Conservation (phyloP, 2,888 invertebrate species). For the Latheticus oryzae region DNA sequence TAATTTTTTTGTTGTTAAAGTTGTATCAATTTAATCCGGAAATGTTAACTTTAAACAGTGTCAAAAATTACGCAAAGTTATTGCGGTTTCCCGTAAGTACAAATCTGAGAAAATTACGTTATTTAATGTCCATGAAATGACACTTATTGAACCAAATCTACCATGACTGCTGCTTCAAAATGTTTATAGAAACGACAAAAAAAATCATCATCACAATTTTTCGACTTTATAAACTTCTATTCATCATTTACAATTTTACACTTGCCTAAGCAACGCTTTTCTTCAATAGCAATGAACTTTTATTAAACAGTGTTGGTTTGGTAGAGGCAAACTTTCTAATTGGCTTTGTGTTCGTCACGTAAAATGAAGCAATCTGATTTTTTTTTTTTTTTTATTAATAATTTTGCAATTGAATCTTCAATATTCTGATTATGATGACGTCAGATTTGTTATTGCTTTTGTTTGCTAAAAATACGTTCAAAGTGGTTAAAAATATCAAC, state of each 20-base stretch:
- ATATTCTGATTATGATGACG: too few species aligned
- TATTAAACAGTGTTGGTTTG: constrained; percentile 2
- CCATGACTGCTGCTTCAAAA: too few species aligned
- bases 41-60: not conserved
- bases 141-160: constrained; percentile 3
- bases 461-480: too few species aligned
- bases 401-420: too few species aligned
- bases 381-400: too few species aligned
- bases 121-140: constrained; percentile 24
- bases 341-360: constrained; percentile 33
- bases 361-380: constrained; percentile 26
- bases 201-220: not conserved
- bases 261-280: constrained; percentile 26
- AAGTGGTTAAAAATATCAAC: too few species aligned
- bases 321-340: constrained; percentile 25
- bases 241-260: constrained; percentile 31
- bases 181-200: too few species aligned
- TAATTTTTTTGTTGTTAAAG: too few species aligned
- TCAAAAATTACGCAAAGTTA: constrained; percentile 23
- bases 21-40: not conserved
- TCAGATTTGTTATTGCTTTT: too few species aligned
- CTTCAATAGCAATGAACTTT: constrained; percentile 30
- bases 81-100: constrained; percentile 29
- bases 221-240: too few species aligned
- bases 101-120: constrained; percentile 14